phyloP scores from a whole-genome alignment of 30 jellyfish, hydroid and myxozoan genomes.

The Pelagia noctiluca region DNA sequence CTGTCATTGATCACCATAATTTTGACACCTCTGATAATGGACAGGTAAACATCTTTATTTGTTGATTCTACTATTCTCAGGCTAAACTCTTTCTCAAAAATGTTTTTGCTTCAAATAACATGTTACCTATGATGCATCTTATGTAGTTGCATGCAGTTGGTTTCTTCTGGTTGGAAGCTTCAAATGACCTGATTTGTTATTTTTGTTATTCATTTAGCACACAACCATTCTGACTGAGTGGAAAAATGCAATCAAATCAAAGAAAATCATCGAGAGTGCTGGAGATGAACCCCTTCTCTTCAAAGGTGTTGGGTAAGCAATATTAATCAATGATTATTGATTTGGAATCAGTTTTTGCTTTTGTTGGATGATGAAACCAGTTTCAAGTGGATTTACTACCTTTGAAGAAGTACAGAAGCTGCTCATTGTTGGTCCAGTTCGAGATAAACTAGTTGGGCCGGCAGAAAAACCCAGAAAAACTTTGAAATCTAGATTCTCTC shows the following conservation, averaged over 20 bases:
- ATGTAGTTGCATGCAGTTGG: not conserved
- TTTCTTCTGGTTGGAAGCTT: not conserved
- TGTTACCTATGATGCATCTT: not conserved
- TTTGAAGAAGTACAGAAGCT: no score
- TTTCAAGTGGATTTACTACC: no score
- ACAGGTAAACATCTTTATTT: no score
- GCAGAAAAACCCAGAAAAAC: no score
- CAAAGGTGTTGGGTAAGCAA: slow-evolving; percentile 91
- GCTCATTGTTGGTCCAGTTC: no score
- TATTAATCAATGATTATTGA: not conserved
- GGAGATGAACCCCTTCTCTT: slow-evolving; percentile 74
- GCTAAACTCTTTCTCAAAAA: no score
- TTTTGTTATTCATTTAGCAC: slow-evolving; percentile 44
- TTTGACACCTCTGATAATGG: slow-evolving; percentile 92
- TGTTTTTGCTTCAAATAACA: no score
- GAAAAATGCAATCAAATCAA: slow-evolving; percentile 79
- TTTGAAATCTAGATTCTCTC: no score
- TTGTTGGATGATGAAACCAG: no score
- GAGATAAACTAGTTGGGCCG: no score
- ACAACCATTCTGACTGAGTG: slow-evolving; percentile 77
- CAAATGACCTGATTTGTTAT: not conserved
- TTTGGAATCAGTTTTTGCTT: not conserved
- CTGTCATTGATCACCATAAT: slow-evolving; percentile 92
- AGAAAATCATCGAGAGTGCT: slow-evolving; percentile 52
- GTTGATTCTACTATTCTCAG: no score